A percentile compares a stretch with the other conserved stretches of the same genome.
Conservation (phyloP, 2,113 vertebrate genomes). For the Rhynchomys soricoides region DNA sequence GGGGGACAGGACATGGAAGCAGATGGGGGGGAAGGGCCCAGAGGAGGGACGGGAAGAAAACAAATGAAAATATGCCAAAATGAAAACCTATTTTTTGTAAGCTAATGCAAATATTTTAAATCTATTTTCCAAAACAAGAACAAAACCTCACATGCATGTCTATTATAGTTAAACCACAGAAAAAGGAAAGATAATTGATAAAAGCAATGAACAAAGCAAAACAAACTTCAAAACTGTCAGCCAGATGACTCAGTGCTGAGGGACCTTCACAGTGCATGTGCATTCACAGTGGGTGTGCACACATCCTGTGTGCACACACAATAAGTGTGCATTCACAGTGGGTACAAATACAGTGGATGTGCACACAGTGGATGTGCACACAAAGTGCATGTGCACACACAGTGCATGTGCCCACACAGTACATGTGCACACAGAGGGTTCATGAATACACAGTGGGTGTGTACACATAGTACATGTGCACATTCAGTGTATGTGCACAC, state of each 20-base stretch:
- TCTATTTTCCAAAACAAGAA: background rate
- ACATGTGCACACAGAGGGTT: too few relatives aligned
- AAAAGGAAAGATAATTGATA: background rate
- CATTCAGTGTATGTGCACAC: background rate
- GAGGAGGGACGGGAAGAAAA: background rate
- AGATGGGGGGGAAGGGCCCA: background rate
- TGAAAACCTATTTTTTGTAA: background rate
- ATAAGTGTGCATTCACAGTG: background rate
- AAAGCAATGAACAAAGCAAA: background rate
- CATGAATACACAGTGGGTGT: too few relatives aligned
- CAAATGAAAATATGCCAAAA: background rate
- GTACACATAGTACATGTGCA: too few relatives aligned
- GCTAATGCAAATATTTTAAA: background rate
- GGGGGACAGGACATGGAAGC: background rate
- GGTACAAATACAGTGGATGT: too few relatives aligned
- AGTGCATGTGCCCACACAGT: background rate
- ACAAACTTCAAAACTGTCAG: background rate
- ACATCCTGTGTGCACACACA: background rate
- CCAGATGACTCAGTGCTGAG: background rate
- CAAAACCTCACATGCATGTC: background rate
- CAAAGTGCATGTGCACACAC: background rate
- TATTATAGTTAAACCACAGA: background rate
- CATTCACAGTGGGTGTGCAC: background rate
- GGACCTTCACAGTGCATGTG: background rate
- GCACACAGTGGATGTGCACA: too few relatives aligned